Conservation (phyloP, 2,888 invertebrate genomes). For the Poecilobothrus nobilitatus region DNA sequence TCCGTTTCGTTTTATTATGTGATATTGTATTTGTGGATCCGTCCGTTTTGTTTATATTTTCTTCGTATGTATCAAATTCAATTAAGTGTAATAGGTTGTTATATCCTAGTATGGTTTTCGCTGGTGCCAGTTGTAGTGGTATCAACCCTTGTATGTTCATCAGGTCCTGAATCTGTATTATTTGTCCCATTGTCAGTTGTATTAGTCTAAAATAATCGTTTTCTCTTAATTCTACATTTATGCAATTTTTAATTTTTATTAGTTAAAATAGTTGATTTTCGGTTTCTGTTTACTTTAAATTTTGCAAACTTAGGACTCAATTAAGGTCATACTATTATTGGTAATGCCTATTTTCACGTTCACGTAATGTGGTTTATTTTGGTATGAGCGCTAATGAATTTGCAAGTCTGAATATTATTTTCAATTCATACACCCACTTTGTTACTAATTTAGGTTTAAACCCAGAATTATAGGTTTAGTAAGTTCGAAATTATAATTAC, state of each 20-base stretch:
- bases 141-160: neutral
- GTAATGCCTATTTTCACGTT: no score
- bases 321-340: no score
- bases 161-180: neutral
- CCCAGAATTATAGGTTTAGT: no score
- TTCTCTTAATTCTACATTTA: slow-evolving; percentile 7
- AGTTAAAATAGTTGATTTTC: neutral
- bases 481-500: no score
- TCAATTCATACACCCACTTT: no score
- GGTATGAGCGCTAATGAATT: no score
- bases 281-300: slow-evolving; percentile 2
- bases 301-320: neutral
- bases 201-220: neutral
- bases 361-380: no score
- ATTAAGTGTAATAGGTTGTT: slow-evolving; percentile 9
- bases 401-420: no score
- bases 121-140: slow-evolving; percentile 1
- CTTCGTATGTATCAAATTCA: neutral
- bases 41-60: no score
- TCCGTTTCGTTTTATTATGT: no score
- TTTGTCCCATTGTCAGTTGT: neutral
- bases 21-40: neutral
- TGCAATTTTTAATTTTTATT: slow-evolving; percentile 7
- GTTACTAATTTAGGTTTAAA: no score
- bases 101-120: neutral